phyloP scores from a whole-genome alignment of 2,888 invertebrate genomes.

The Dryococelus australis region DNA sequence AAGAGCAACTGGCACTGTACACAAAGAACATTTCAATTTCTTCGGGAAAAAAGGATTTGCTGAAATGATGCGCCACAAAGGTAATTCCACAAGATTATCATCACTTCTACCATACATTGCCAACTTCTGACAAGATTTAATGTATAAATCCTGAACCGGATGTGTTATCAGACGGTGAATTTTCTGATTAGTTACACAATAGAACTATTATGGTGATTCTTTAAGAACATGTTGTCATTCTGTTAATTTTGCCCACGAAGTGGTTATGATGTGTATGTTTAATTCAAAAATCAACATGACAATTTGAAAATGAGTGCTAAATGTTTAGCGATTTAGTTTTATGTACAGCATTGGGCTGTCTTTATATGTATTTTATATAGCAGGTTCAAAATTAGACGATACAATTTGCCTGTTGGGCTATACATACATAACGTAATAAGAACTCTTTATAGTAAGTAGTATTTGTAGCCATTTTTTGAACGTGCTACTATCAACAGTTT shows the following conservation, averaged over 20 bases:
- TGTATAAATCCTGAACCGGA: conserved; percentile 23
- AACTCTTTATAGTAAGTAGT: too few relatives aligned
- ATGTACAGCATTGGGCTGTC: not conserved
- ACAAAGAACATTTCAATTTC: conserved; percentile 23
- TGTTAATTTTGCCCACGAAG: not conserved
- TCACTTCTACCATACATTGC: conserved; percentile 21
- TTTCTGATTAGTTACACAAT: not conserved
- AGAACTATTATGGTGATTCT: not conserved
- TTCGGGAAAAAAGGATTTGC: conserved; percentile 1
- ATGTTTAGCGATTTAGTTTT: not conserved
- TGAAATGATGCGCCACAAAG: not conserved
- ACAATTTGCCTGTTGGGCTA: too few relatives aligned
- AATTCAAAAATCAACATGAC: not conserved
- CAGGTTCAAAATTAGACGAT: not conserved
- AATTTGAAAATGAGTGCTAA: not conserved
- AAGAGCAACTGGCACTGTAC: conserved; percentile 2
- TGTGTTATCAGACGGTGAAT: conserved; percentile 4
- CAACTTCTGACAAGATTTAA: not conserved
- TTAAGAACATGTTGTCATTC: not conserved
- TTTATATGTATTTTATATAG: not conserved
- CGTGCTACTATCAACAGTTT: too few relatives aligned
- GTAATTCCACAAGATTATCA: conserved; percentile 23
- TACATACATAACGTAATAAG: too few relatives aligned
- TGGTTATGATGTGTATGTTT: not conserved
- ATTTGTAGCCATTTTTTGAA: too few relatives aligned